Conservation (phyloP, 2,113 vertebrate genomes). For the Halichoeres trimaculatus region DNA sequence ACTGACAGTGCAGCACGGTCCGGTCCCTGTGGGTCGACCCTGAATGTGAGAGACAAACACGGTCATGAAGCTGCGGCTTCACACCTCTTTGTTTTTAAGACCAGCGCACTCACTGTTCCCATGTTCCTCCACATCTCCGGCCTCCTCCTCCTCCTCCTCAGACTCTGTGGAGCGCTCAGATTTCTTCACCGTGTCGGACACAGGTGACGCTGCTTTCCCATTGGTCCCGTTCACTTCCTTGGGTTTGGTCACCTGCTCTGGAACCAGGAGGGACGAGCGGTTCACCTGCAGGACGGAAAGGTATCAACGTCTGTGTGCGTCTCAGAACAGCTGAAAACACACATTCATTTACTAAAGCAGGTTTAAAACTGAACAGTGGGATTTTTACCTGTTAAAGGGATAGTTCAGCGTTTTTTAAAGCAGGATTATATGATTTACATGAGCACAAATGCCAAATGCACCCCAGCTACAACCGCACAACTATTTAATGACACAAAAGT, state of each 20-base stretch:
- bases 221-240: slow-evolving; percentile 77
- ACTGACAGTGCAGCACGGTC: slow-evolving; percentile 93
- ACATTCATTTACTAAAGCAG: too few species aligned
- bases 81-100: too few species aligned
- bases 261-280: slow-evolving; percentile 80
- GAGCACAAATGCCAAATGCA: too few species aligned
- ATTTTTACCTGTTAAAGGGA: too few species aligned
- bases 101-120: slow-evolving; percentile 48
- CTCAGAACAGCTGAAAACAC: too few species aligned
- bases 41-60: slow-evolving; percentile 70
- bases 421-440: too few species aligned
- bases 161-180: slow-evolving; percentile 71
- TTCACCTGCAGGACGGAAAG: slow-evolving; percentile 71
- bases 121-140: slow-evolving; percentile 47
- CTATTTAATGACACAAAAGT: too few species aligned
- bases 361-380: too few species aligned
- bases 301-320: too few species aligned
- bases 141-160: slow-evolving; percentile 72
- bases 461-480: too few species aligned
- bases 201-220: slow-evolving; percentile 48
- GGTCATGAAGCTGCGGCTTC: background rate
- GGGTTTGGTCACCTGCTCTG: slow-evolving; percentile 50
- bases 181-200: slow-evolving; percentile 45
- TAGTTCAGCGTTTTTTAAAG: too few species aligned
- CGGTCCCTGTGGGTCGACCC: slow-evolving; percentile 85